These are phyloP conservation scores for Himantopus leucocephalus DNA, from an alignment of 2,113 vertebrate genomes.

Conservation along the genomic window DNA sequence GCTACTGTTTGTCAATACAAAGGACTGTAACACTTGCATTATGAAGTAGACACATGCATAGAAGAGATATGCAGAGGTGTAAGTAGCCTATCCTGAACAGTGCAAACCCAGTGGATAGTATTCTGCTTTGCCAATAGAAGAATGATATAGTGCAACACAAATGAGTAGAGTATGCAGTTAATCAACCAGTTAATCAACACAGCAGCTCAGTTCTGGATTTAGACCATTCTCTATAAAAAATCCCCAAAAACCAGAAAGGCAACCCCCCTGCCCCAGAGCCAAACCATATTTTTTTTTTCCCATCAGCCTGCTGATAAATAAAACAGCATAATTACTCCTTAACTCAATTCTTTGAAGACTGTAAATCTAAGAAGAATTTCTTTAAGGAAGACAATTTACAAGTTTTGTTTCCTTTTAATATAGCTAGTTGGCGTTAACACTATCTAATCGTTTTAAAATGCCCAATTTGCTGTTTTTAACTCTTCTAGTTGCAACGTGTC, in stretches of 20 bases:
- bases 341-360: not conserved
- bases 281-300: not conserved
- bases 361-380: not conserved
- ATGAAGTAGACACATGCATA: not conserved
- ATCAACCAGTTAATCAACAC: not conserved
- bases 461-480: slow-evolving; percentile 26
- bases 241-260: not conserved
- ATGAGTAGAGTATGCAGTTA: not conserved
- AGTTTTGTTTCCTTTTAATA: not conserved
- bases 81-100: not conserved
- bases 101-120: not conserved
- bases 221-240: not conserved
- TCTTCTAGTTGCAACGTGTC: not conserved
- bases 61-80: not conserved
- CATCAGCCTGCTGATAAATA: not conserved
- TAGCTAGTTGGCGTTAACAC: not conserved
- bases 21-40: not conserved
- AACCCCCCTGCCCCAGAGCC: not conserved
- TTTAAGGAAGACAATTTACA: not conserved
- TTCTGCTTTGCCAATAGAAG: not conserved
- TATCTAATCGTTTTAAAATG: slow-evolving; percentile 16
- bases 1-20: not conserved
- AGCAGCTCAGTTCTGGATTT: not conserved
- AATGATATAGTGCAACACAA: not conserved
- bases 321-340: not conserved